Evolutionary conservation across 2,888 invertebrate species (phyloP).

Genomic region (Lasioglossum zephyrum): DNA sequence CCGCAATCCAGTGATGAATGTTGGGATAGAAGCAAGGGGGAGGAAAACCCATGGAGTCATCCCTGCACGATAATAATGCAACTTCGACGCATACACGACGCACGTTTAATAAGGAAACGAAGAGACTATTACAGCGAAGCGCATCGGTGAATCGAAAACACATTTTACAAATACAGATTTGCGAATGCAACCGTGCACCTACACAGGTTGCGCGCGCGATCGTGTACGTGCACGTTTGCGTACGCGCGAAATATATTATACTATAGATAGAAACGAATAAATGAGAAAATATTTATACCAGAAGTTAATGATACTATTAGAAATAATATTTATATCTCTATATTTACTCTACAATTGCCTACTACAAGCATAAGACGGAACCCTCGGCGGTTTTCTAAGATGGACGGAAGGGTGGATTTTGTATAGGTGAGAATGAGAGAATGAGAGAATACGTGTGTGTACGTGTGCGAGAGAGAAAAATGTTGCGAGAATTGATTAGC

Average conservation of each 20-base stretch:
- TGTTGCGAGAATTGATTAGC: not conserved
- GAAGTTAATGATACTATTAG: constrained; percentile 71
- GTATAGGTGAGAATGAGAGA: constrained; percentile 22
- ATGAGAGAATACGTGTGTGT: too few relatives aligned
- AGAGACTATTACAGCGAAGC: constrained; percentile 23
- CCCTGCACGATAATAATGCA: constrained; percentile 35
- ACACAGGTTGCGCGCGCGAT: not conserved
- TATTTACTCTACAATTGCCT: constrained; percentile 61
- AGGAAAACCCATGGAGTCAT: constrained; percentile 41
- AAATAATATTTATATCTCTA: constrained; percentile 76
- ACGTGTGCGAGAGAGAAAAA: not conserved
- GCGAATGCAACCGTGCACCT: constrained; percentile 15
- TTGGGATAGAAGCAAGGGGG: not conserved
- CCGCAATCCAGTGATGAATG: too few relatives aligned
- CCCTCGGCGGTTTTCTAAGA: constrained; percentile 45
- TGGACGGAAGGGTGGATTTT: constrained; percentile 39
- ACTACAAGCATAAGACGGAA: constrained; percentile 42
- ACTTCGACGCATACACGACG: not conserved
- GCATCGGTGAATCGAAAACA: constrained; percentile 53
- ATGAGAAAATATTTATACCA: constrained; percentile 69
- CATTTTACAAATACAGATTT: constrained; percentile 38
- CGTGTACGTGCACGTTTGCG: not conserved
- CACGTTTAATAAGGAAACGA: constrained; percentile 11
- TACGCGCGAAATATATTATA: constrained; percentile 46
- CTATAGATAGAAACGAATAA: constrained; percentile 59